Evolutionary conservation across 1,140 invertebrate genomes (phyloP).

Genomic region (Arctopsyche grandis): DNA sequence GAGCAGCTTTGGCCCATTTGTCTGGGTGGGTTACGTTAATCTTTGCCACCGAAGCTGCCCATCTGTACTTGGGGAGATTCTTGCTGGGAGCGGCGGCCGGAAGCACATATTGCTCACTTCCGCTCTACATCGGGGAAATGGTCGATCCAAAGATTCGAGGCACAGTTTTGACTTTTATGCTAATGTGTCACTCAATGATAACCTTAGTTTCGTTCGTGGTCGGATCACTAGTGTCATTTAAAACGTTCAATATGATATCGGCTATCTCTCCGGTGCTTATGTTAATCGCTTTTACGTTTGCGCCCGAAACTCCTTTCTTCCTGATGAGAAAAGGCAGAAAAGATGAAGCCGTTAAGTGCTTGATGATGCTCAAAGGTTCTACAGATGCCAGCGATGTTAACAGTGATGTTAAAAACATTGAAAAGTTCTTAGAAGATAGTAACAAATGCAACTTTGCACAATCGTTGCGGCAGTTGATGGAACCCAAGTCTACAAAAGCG

Average conservation of each 20-base stretch:
- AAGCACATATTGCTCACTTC: constrained; percentile 46
- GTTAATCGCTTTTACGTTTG: constrained; percentile 48
- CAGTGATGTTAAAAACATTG: constrained; percentile 47
- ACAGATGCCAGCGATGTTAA: constrained; percentile 40
- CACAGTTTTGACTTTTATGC: constrained; percentile 69
- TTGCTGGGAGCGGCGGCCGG: constrained; percentile 43
- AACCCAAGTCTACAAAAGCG: constrained; percentile 46
- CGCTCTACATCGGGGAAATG: constrained; percentile 70
- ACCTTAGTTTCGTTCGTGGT: constrained; percentile 62
- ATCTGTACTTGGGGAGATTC: constrained; percentile 49
- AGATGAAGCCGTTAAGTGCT: constrained; percentile 38
- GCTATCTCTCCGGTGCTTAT: constrained; percentile 39
- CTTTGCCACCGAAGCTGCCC: constrained; percentile 36
- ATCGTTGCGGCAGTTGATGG: constrained; percentile 43
- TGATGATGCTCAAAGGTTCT: constrained; percentile 53
- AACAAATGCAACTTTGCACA: constrained; percentile 36
- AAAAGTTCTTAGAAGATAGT: constrained; percentile 46
- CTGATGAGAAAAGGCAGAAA: constrained; percentile 42
- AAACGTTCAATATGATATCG: constrained; percentile 47
- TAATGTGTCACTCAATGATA: constrained; percentile 70
- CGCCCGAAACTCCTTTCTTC: constrained; percentile 53
- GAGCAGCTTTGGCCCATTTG: constrained; percentile 40
- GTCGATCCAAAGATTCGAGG: constrained; percentile 70
- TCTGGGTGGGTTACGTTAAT: constrained; percentile 47
- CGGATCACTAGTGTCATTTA: constrained; percentile 61